A percentile compares a stretch with the other conserved stretches of the same genome.
phyloP scores from a whole-genome alignment of 2,888 invertebrate species.

The Drosophila austrosaltans region DNA sequence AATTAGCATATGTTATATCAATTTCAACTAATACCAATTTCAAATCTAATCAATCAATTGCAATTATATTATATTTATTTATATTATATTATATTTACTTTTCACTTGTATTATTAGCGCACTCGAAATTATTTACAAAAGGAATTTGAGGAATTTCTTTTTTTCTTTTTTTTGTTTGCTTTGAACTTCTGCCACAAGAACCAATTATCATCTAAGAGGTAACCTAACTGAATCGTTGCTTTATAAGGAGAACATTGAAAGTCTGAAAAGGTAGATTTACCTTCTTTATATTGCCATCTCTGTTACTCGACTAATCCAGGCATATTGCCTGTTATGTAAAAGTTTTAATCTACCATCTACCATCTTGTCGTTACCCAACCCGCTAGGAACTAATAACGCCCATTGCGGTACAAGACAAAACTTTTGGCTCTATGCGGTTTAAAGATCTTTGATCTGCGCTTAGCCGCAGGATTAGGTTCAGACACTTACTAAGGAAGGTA shows the following conservation, averaged over 20 bases:
- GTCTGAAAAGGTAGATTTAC: slow-evolving; percentile 7
- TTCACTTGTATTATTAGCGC: no score
- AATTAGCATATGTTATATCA: background rate
- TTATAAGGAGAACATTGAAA: slow-evolving; percentile 26
- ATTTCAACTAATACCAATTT: no score
- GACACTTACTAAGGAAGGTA: slow-evolving; percentile 57
- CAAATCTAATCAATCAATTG: background rate
- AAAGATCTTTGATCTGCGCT: slow-evolving; percentile 76
- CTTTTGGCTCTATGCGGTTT: slow-evolving; percentile 62
- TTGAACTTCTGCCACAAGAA: slow-evolving; percentile 44
- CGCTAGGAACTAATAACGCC: slow-evolving; percentile 33
- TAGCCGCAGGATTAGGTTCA: slow-evolving; percentile 69
- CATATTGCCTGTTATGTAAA: slow-evolving; percentile 38
- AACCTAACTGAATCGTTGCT: slow-evolving; percentile 10
- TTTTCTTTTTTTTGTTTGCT: background rate
- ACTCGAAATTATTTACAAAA: no score
- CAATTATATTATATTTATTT: background rate
- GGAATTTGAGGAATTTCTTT: no score
- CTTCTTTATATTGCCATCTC: background rate
- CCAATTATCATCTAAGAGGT: slow-evolving; percentile 45
- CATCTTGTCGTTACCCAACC: slow-evolving; percentile 41
- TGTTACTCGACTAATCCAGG: slow-evolving; percentile 31
- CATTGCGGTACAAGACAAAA: slow-evolving; percentile 16
- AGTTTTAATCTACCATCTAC: slow-evolving; percentile 38
- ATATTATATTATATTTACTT: background rate